Evolutionary conservation across 2,113 vertebrate species (phyloP).

Genomic region (Siniperca knerii): DNA sequence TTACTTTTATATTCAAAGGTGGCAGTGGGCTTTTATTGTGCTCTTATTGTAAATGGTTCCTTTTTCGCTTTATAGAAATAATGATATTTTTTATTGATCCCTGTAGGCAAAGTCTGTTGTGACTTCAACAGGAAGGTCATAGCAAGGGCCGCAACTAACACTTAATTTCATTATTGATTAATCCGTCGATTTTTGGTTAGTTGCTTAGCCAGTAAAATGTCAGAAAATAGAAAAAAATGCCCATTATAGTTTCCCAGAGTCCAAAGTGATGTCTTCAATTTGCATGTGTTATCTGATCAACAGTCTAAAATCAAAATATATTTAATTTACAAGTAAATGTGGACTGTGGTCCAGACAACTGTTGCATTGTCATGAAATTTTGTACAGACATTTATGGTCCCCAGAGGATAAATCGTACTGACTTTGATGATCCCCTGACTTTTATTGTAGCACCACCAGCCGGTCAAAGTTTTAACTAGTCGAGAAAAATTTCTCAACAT

Average conservation of each 20-base stretch:
- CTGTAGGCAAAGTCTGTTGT: slow-evolving; percentile 20
- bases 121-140: slow-evolving; percentile 31
- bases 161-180: slow-evolving; percentile 25
- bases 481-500: neutral
- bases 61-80: neutral
- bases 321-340: neutral
- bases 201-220: neutral
- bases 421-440: neutral
- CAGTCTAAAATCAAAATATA: neutral
- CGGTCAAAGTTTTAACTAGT: neutral
- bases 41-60: neutral
- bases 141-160: neutral
- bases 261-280: neutral
- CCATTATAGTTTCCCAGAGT: neutral
- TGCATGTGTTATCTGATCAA: neutral
- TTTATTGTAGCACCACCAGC: neutral
- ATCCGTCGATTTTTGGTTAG: slow-evolving; percentile 15
- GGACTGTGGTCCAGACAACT: neutral
- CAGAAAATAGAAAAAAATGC: neutral
- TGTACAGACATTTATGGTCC: neutral
- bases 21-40: slow-evolving; percentile 12
- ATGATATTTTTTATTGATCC: slow-evolving; percentile 42
- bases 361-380: neutral
- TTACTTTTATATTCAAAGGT: slow-evolving; percentile 19
- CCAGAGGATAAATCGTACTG: neutral